These are phyloP conservation scores for Sebastes melanostomus DNA, from an alignment of 2,797 vertebrate genomes.

Conservation along the genomic window DNA sequence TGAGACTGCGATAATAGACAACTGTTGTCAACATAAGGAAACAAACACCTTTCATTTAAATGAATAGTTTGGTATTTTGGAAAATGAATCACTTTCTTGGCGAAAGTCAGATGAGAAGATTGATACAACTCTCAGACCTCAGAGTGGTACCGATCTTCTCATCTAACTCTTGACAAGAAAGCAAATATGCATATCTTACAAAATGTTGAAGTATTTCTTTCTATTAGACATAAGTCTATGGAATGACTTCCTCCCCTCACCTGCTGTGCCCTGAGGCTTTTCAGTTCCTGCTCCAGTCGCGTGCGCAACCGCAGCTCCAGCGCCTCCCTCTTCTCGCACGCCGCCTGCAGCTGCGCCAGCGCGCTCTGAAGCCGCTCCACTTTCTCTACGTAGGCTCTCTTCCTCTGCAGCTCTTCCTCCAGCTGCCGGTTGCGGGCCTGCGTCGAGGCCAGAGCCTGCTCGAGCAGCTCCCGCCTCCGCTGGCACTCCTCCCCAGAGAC, in stretches of 20 bases:
- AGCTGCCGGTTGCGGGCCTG: slow-evolving; percentile 87
- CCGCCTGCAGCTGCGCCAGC: slow-evolving; percentile 93
- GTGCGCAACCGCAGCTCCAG: slow-evolving; percentile 92
- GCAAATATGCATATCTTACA: no score
- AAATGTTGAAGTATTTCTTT: not conserved
- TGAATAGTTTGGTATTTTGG: not conserved
- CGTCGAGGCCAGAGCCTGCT: slow-evolving; percentile 88
- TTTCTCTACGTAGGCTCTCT: slow-evolving; percentile 94
- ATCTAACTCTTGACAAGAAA: not conserved
- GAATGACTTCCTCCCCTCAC: slow-evolving; percentile 66
- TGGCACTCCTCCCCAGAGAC: slow-evolving; percentile 90
- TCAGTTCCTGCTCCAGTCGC: slow-evolving; percentile 94
- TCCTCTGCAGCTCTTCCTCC: slow-evolving; percentile 92
- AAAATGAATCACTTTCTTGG: not conserved
- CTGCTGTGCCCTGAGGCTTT: slow-evolving; percentile 93
- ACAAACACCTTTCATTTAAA: not conserved
- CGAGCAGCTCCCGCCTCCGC: slow-evolving; percentile 87
- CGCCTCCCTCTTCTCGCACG: slow-evolving; percentile 94
- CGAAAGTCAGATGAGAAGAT: not conserved
- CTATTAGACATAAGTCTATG: not conserved
- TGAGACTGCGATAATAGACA: slow-evolving; percentile 22
- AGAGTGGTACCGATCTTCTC: not conserved
- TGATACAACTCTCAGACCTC: not conserved
- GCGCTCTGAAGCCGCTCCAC: slow-evolving; percentile 94
- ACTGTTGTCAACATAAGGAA: not conserved